Base-by-base conservation (phyloP, 1,140 invertebrate species). In the Bombus sibiricus region DNA sequence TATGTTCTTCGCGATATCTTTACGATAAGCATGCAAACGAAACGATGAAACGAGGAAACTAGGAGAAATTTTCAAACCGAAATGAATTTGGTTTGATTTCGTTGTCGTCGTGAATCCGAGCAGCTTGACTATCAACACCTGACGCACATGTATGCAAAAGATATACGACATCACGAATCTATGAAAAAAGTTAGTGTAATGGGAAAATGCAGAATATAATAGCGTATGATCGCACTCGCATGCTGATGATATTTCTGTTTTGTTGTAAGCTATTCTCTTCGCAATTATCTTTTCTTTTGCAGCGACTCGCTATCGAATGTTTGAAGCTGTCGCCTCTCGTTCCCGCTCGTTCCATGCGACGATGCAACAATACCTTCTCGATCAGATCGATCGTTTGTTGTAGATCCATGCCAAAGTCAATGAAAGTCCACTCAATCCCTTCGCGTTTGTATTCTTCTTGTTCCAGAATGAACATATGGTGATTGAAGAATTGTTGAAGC, bases 361-460 rank as follows among this genome's bases (percentile, higher is more conserved):
- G 73, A 62, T 47, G 64, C 47, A 59, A 71, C 75, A 91, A 92
- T 95, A 97, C 97, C 96, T 97, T 97, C 94, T 97, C 97, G 92
- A 97, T 96, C 64, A 97, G 95, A 90, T 97, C 97, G 95, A 97
- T 97, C 92, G 96, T 97, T 91, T 96, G 96, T 93, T 97, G 96
- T 86, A 97, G 95, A 92, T 97, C 97, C 96, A 97, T 97, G 93
- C 97, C 97, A 93, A 97, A 97, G 94, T 97, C 97, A 95, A 97
- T 97, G 94, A 97, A 97, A 83, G 96, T 96, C 97, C 97, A 97
- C 71, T 97, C 96, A 94, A 97, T 97, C 79, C 96, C 96, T 93
- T 97, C 96, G 83, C 96, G 95, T 90, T 97, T 97, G 95, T 97
- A 97, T 88, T 97, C 97, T 94, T 97, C 96, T 94, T 97, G 96